These are phyloP conservation scores for Hoplias malabaricus DNA, from an alignment of 2,113 vertebrate genomes.

Conservation along the genomic window DNA sequence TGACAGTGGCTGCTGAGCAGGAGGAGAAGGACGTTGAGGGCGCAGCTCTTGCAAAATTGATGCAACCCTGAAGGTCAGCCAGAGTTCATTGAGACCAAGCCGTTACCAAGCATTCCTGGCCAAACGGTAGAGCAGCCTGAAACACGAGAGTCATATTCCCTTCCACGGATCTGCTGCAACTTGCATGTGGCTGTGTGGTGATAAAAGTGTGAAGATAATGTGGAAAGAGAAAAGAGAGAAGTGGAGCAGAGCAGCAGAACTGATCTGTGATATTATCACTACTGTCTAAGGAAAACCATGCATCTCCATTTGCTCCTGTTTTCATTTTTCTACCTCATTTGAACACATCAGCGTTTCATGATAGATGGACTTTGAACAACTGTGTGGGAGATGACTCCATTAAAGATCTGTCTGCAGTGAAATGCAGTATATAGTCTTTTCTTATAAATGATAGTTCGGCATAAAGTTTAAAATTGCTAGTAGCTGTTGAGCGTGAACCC, in stretches of 20 bases:
- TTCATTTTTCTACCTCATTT: neutral
- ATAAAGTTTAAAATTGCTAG: too few species aligned
- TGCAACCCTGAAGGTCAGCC: slow-evolving; percentile 68
- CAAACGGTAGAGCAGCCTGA: slow-evolving; percentile 12
- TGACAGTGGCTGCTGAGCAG: slow-evolving; percentile 58
- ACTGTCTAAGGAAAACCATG: too few species aligned
- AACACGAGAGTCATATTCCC: neutral
- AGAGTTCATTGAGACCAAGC: slow-evolving; percentile 62
- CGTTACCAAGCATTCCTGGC: neutral
- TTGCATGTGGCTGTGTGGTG: neutral
- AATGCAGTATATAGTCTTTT: too few species aligned
- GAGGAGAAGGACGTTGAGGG: neutral
- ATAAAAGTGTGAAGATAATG: neutral
- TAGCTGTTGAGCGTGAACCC: too few species aligned
- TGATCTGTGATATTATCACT: neutral
- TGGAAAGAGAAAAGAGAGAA: neutral
- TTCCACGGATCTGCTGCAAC: neutral
- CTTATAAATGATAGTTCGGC: too few species aligned
- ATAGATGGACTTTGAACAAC: too few species aligned
- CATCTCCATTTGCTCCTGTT: too few species aligned
- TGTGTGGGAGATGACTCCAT: too few species aligned
- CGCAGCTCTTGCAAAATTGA: slow-evolving; percentile 72
- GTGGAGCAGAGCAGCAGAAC: neutral
- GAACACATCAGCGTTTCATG: too few species aligned
- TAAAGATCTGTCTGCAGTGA: too few species aligned